phyloP scores from a whole-genome alignment of 2,888 invertebrate species.

The Eristalis intricaria region DNA sequence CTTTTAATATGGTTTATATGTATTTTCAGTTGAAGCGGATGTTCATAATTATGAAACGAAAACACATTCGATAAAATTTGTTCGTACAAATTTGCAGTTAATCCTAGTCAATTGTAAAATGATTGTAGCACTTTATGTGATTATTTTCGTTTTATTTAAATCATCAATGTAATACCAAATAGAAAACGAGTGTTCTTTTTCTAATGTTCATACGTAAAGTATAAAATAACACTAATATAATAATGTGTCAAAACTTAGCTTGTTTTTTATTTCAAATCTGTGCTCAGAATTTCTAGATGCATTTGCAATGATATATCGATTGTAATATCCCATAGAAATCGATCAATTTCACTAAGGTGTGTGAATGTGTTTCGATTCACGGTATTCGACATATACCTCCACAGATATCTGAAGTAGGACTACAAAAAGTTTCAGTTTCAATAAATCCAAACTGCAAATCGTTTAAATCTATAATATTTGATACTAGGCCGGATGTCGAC shows the following conservation, averaged over 20 bases:
- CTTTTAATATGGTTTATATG: not conserved
- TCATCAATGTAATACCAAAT: not conserved
- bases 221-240: not conserved
- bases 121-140: not conserved
- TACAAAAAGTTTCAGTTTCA: too few relatives aligned
- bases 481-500: too few relatives aligned
- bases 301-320: too few relatives aligned
- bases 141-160: not conserved
- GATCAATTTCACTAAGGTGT: too few relatives aligned
- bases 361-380: too few relatives aligned
- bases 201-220: not conserved
- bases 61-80: not conserved
- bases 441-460: too few relatives aligned
- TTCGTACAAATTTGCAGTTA: not conserved
- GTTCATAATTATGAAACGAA: not conserved
- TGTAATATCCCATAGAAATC: too few relatives aligned
- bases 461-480: too few relatives aligned
- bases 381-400: too few relatives aligned
- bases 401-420: too few relatives aligned
- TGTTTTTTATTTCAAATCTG: not conserved
- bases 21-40: conserved; percentile 5
- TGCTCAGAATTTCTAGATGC: too few relatives aligned
- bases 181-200: not conserved
- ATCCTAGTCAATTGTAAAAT: not conserved
- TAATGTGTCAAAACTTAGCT: not conserved